phyloP scores from a whole-genome alignment of 2,797 vertebrate genomes.

The Liasis olivaceus region DNA sequence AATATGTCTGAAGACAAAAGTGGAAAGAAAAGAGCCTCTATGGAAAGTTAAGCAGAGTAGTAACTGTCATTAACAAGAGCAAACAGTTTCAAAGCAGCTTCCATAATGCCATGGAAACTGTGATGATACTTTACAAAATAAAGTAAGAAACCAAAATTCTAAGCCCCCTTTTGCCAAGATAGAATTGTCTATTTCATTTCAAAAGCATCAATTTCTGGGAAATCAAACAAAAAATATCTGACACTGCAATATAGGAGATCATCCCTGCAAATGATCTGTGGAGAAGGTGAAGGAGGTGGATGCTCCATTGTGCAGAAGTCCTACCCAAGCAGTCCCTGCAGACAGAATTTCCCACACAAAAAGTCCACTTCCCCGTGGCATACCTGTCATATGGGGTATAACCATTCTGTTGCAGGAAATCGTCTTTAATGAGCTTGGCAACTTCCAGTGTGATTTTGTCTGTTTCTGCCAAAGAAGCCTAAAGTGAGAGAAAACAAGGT shows the following conservation, averaged over 20 bases:
- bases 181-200: background rate
- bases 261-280: background rate
- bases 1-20: background rate
- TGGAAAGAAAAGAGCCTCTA: background rate
- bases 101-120: background rate
- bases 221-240: background rate
- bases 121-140: background rate
- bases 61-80: background rate
- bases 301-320: background rate
- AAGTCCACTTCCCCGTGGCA: slow-evolving; percentile 18
- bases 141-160: background rate
- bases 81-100: background rate
- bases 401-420: slow-evolving; percentile 98
- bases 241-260: background rate
- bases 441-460: slow-evolving; percentile 99
- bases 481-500: slow-evolving; percentile 46
- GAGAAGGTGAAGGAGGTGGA: background rate
- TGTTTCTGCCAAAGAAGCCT: slow-evolving; percentile 96
- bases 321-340: background rate
- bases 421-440: slow-evolving; percentile 97
- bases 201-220: background rate
- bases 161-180: background rate
- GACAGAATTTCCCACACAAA: background rate
- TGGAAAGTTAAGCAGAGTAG: background rate
- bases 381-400: slow-evolving; percentile 97